Base-by-base conservation (phyloP, 2,113 vertebrate genomes). In the Gallinago media region DNA sequence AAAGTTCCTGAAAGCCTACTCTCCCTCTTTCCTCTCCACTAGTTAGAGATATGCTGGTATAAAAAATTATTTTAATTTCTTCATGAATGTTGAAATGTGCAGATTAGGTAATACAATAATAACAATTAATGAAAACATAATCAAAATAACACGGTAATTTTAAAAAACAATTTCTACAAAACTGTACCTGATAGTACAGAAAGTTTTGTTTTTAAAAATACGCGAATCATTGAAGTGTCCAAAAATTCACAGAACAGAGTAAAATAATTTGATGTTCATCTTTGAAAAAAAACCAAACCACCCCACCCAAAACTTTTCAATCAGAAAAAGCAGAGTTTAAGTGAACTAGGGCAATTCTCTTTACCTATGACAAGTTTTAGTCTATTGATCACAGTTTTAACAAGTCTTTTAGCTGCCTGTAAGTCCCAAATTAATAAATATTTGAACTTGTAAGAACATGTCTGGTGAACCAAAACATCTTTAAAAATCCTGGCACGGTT, bases 231-330 rank as follows among this genome's bases (percentile, higher is more conserved):
- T 82, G 46, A 87, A 77, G 7, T 32, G 19, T 62, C 88, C 58
- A 89, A 74, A 91, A 88, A 74, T 21, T 31, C 21, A 9, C 68
- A 32, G 46, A 88, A 55, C 0, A 2, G 47, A 73, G 40, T 50
- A 77, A 94, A 97, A 95, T 42, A 78, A 34, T 90, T 90, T 94
- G 58, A 79, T 79, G 54, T 50, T 89, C 66, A 49, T 94, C 87
- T 92, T 38, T 14, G 58, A 32, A 46, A 21, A 34, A 5, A 4
- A 8, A 26, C 9, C 40, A 38, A 6, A 58, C 19, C 46, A 55
- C 56, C n/a, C 31, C 19, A 0, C 1, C 6, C 15, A 8, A 58
- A 66, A 62, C 16, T 78, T 92, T 59, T 66, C 20, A n/a, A 19
- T 21, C 11, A 20, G 4, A 50, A 34, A 25, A 36, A 54, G 4